Percentiles rank a stretch among this genome's conserved stretches.
These are phyloP conservation scores for Melanerpes formicivorus DNA, from an alignment of 2,113 vertebrate species.

Conservation along the genomic window DNA sequence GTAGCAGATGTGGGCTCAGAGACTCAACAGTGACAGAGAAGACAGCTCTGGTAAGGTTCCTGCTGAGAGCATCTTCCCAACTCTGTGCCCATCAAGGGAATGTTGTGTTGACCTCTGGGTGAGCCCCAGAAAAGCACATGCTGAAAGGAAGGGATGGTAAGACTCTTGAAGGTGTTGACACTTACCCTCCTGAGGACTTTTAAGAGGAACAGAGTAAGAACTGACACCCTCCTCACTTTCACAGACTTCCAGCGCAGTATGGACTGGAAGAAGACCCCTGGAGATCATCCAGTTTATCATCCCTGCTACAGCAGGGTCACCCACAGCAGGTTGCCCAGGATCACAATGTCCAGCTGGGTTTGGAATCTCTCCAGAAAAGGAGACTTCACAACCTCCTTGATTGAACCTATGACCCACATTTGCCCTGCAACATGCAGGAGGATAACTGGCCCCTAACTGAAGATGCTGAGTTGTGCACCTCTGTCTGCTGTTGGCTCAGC, in stretches of 20 bases:
- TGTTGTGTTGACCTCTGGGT: fast-evolving
- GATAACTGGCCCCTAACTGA: fast-evolving
- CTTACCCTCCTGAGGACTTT: neutral
- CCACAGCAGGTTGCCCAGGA: too few species aligned
- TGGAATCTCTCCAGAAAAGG: too few species aligned
- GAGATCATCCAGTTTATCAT: too few species aligned
- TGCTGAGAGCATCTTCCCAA: neutral
- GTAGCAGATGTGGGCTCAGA: neutral
- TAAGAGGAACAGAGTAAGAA: neutral
- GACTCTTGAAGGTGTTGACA: neutral
- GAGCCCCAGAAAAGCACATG: fast-evolving
- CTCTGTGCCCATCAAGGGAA: fast-evolving
- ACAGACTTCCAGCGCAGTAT: too few species aligned
- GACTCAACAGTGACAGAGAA: neutral
- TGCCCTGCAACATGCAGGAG: neutral
- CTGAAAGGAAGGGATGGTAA: neutral
- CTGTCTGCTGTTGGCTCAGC: neutral
- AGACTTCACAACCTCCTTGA: too few species aligned
- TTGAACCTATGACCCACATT: fast-evolving
- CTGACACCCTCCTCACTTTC: neutral
- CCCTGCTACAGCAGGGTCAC: too few species aligned
- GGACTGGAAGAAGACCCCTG: too few species aligned
- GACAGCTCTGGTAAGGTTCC: neutral
- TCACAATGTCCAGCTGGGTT: too few species aligned
- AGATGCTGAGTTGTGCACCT: neutral